Conservation (phyloP, 1,140 invertebrate genomes). For the Drosophila orena region DNA sequence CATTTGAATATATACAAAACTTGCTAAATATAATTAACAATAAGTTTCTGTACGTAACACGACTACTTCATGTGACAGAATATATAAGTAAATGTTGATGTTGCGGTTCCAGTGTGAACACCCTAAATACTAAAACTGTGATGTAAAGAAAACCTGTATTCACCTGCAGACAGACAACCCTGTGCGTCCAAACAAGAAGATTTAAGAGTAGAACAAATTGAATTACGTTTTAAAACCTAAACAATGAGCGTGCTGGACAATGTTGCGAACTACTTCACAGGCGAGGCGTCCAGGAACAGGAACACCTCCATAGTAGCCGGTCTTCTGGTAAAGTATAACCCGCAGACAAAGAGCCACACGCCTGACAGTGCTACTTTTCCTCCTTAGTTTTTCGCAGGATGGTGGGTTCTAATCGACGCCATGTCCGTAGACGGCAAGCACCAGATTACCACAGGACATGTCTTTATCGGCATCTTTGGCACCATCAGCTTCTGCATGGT, state of each 20-base stretch:
- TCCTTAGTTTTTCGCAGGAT: slow-evolving; percentile 94
- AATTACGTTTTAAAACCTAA: slow-evolving; percentile 37
- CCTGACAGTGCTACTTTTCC: slow-evolving; percentile 19
- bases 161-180: slow-evolving; percentile 9
- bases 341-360: neutral
- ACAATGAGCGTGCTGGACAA: slow-evolving; percentile 72
- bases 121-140: neutral
- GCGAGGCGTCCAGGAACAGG: slow-evolving; percentile 91
- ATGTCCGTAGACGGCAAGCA: slow-evolving; percentile 89
- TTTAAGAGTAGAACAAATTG: slow-evolving; percentile 12
- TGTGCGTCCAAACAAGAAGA: slow-evolving; percentile 29
- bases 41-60: neutral
- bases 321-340: slow-evolving; percentile 88
- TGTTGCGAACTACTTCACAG: slow-evolving; percentile 59
- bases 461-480: slow-evolving; percentile 97
- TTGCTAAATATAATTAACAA: neutral
- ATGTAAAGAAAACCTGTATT: neutral
- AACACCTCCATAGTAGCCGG: slow-evolving; percentile 93
- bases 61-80: neutral
- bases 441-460: slow-evolving; percentile 91
- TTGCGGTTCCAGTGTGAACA: neutral
- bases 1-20: too few relatives aligned
- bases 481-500: slow-evolving; percentile 98
- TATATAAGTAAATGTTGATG: neutral
- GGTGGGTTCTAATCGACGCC: slow-evolving; percentile 99